These are phyloP conservation scores for Tyto alba DNA, from an alignment of 2,113 vertebrate species.

Conservation along the genomic window DNA sequence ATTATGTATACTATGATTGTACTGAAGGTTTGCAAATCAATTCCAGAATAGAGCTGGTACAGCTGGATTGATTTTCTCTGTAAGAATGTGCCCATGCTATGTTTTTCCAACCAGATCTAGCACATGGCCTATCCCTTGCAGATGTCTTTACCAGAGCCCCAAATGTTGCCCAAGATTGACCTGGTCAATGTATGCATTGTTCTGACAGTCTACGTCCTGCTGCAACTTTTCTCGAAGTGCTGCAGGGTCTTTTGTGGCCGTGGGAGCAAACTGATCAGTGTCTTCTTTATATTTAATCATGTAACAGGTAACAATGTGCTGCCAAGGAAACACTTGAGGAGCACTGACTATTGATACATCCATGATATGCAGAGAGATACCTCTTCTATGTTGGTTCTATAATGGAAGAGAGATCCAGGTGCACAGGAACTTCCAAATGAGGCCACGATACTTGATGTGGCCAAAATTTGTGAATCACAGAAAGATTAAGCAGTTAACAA, in stretches of 20 bases:
- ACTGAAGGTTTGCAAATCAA: not conserved
- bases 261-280: fast-evolving
- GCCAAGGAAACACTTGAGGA: not conserved
- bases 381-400: too few species aligned
- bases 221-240: not conserved
- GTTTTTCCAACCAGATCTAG: not conserved
- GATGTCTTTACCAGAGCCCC: not conserved
- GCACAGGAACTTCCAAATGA: not conserved
- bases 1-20: not conserved
- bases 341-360: too few species aligned
- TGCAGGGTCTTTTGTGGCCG: not conserved
- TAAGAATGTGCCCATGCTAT: not conserved
- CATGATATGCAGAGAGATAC: fast-evolving
- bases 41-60: not conserved
- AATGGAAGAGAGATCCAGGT: not conserved
- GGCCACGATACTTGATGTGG: not conserved
- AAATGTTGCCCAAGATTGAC: not conserved
- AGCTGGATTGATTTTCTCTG: not conserved
- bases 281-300: not conserved
- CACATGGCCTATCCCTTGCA: too few species aligned
- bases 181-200: not conserved
- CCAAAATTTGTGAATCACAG: not conserved
- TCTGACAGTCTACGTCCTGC: not conserved
- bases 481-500: not conserved
- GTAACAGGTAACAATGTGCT: not conserved